These are phyloP conservation scores for Oryzias dopingdopingensis DNA, from an alignment of 2,797 vertebrate genomes.

Conservation along the genomic window DNA sequence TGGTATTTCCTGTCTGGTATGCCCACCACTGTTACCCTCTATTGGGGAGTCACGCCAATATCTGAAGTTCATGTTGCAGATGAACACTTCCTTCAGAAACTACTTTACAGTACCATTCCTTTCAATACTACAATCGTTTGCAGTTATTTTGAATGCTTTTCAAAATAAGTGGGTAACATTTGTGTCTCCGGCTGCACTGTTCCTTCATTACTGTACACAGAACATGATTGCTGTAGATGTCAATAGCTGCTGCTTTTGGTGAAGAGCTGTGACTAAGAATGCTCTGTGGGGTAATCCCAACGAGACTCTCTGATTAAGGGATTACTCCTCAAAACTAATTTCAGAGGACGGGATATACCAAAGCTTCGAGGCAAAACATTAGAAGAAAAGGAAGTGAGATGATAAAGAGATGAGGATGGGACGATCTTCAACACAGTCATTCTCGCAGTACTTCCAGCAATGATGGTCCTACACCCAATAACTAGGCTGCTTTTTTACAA, in stretches of 20 bases:
- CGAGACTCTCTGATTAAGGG: constrained; percentile 74
- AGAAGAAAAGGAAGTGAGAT: constrained; percentile 19
- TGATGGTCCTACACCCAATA: neutral
- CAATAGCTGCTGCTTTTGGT: constrained; percentile 28
- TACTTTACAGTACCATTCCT: no score
- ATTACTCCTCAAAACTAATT: constrained; percentile 74
- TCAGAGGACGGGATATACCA: constrained; percentile 62
- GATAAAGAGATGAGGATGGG: neutral
- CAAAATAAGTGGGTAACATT: neutral
- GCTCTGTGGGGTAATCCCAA: constrained; percentile 68
- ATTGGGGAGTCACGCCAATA: no score
- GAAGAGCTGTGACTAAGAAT: constrained; percentile 40
- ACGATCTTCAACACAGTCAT: neutral
- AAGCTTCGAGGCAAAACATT: constrained; percentile 19
- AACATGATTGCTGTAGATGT: constrained; percentile 4
- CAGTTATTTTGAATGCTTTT: neutral
- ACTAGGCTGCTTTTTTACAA: constrained; percentile 13
- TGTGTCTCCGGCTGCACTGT: neutral
- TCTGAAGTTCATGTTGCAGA: no score
- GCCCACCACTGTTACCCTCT: no score
- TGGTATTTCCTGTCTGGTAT: no score
- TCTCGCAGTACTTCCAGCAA: neutral
- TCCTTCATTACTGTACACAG: neutral
- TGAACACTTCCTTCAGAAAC: no score
- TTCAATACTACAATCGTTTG: no score